These are phyloP conservation scores for Ariopsis seemanni DNA, from an alignment of 2,113 vertebrate genomes.

Conservation along the genomic window DNA sequence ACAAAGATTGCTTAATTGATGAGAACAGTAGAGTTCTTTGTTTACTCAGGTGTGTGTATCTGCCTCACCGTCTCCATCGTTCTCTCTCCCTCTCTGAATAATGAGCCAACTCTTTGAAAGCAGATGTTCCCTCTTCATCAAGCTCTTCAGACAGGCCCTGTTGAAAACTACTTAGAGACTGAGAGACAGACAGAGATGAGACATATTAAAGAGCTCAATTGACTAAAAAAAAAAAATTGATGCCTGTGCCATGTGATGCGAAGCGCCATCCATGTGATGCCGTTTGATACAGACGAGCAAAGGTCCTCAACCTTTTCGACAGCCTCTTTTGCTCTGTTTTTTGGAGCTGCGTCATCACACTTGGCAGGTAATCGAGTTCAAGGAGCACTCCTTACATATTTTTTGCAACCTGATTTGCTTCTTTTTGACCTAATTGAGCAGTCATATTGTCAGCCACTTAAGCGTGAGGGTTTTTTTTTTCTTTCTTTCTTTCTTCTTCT, in stretches of 20 bases:
- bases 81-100: conserved; percentile 60
- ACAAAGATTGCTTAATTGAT: conserved; percentile 66
- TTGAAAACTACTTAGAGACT: conserved; percentile 40
- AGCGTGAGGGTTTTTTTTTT: background rate
- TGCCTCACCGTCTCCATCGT: conserved; percentile 29
- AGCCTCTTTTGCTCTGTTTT: conserved; percentile 9
- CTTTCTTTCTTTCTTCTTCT: background rate
- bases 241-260: conserved; percentile 29
- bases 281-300: conserved; percentile 40
- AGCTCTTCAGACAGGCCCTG: conserved; percentile 65
- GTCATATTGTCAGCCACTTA: background rate
- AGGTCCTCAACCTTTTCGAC: conserved; percentile 44
- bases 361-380: conserved; percentile 3
- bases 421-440: conserved; percentile 12
- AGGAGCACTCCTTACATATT: background rate
- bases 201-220: conserved; percentile 46
- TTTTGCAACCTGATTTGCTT: conserved; percentile 31
- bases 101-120: conserved; percentile 69
- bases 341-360: background rate
- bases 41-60: conserved; percentile 72
- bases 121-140: conserved; percentile 74
- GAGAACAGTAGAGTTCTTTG: conserved; percentile 59
- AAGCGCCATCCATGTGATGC: conserved; percentile 47
- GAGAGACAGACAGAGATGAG: conserved; percentile 27
- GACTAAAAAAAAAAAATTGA: conserved; percentile 31